Percentiles rank a stretch among this genome's conserved stretches.
Conservation (phyloP, 2,113 vertebrate species). For the Gambusia affinis region DNA sequence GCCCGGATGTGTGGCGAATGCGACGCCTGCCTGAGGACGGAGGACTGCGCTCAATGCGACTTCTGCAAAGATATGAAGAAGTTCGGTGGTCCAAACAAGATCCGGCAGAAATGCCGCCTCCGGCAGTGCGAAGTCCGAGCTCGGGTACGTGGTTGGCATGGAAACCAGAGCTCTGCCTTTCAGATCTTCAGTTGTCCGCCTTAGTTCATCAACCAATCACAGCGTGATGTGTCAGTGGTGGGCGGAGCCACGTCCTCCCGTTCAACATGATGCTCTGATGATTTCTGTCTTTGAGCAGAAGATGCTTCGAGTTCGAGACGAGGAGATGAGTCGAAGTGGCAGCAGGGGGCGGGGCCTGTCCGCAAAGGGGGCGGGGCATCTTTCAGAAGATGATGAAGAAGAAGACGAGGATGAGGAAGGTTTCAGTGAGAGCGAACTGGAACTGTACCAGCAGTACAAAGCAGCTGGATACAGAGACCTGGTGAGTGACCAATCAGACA, state of each 20-base stretch:
- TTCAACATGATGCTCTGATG: neutral
- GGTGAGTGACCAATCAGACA: slow-evolving; percentile 49
- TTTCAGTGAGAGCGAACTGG: slow-evolving; percentile 84
- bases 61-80: slow-evolving; percentile 99
- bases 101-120: slow-evolving; percentile 92
- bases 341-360: slow-evolving; percentile 73
- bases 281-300: slow-evolving; percentile 75
- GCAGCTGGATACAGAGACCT: slow-evolving; percentile 85
- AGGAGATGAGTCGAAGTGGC: slow-evolving; percentile 70
- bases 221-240: neutral
- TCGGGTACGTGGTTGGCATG: slow-evolving; percentile 64
- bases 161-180: neutral
- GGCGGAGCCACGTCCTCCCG: neutral
- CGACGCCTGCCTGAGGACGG: slow-evolving; percentile 89
- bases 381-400: slow-evolving; percentile 79
- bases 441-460: slow-evolving; percentile 87
- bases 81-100: slow-evolving; percentile 94
- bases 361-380: slow-evolving; percentile 64
- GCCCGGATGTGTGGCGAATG: slow-evolving; percentile 94
- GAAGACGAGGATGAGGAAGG: slow-evolving; percentile 82
- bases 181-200: no score
- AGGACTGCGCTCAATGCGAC: slow-evolving; percentile 93
- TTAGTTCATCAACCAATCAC: neutral
- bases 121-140: slow-evolving; percentile 93
- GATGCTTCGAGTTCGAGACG: slow-evolving; percentile 88